Evolutionary conservation across 2,888 invertebrate species (phyloP).

Genomic region (Temnothorax ravouxi): DNA sequence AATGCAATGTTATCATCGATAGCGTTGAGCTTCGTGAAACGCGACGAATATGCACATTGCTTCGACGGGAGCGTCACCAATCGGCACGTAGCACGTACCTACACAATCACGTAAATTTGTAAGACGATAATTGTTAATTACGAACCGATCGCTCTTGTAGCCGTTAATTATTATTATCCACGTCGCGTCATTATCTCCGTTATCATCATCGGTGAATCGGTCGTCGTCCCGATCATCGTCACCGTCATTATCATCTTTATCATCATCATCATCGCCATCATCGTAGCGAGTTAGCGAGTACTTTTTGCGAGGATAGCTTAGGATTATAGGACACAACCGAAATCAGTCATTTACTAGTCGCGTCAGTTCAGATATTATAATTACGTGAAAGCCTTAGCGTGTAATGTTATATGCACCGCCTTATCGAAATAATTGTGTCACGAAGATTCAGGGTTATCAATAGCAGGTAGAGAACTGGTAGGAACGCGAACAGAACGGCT

Average conservation of each 20-base stretch:
- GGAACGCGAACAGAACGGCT: conserved; percentile 24
- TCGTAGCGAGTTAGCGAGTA: conserved; percentile 33
- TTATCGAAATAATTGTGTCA: conserved; percentile 52
- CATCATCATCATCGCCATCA: conserved; percentile 32
- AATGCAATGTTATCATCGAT: background rate
- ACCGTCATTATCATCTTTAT: conserved; percentile 28
- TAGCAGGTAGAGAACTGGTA: conserved; percentile 33
- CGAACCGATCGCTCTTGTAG: conserved; percentile 37
- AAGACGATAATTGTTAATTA: conserved; percentile 52
- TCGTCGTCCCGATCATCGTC: conserved; percentile 21
- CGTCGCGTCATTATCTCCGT: background rate
- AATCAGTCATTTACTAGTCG: conserved; percentile 86
- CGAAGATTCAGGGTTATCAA: conserved; percentile 60
- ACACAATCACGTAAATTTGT: conserved; percentile 33
- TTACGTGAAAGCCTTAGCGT: conserved; percentile 71
- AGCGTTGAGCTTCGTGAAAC: background rate
- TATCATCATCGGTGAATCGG: conserved; percentile 2
- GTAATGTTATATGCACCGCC: conserved; percentile 62
- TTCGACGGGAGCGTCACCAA: conserved; percentile 26
- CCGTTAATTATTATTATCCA: conserved; percentile 53
- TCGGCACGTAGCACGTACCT: conserved; percentile 4
- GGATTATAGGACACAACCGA: conserved; percentile 79
- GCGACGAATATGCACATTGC: background rate
- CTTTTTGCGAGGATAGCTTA: conserved; percentile 43
- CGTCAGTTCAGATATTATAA: conserved; percentile 78